Conservation (phyloP, 1,140 invertebrate genomes). For the Plutomurus gul region DNA sequence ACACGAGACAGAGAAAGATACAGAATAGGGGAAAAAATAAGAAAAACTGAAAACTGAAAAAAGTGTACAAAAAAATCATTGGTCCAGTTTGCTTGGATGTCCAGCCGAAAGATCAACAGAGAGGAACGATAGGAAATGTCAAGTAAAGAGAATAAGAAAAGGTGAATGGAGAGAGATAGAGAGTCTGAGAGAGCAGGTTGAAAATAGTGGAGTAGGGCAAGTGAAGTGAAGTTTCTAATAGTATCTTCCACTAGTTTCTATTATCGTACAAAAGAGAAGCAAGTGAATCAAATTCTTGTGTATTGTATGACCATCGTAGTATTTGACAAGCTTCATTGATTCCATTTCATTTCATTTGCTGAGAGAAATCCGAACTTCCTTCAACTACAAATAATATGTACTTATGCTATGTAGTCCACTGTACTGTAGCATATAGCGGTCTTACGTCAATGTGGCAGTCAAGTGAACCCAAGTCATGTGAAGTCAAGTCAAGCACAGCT, state of each 20-base stretch:
- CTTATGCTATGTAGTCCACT: too few species aligned
- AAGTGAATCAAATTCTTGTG: slow-evolving; percentile 29
- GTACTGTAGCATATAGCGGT: neutral
- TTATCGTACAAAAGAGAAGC: neutral
- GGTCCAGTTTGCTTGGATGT: neutral
- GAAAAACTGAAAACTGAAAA: too few species aligned
- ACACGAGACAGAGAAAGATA: too few species aligned
- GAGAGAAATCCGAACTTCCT: slow-evolving; percentile 22
- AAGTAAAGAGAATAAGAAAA: slow-evolving; percentile 9
- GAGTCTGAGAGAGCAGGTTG: neutral
- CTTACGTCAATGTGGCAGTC: neutral
- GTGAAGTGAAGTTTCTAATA: slow-evolving; percentile 19
- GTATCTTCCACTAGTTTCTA: slow-evolving; percentile 20
- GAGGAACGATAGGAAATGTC: slow-evolving; percentile 25
- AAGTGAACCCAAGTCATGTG: neutral
- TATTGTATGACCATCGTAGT: slow-evolving; percentile 23
- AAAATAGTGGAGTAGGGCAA: neutral
- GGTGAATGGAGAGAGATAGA: neutral
- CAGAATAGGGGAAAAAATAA: too few species aligned
- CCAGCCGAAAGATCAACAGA: slow-evolving; percentile 15
- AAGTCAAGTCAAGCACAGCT: neutral
- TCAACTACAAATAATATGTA: neutral
- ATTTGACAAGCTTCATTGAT: slow-evolving; percentile 29
- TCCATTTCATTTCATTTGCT: slow-evolving; percentile 22
- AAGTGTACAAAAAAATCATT: neutral